Percentiles rank a stretch among this genome's conserved stretches.
phyloP scores from a whole-genome alignment of 2,888 invertebrate genomes.

The Tanypteryx hageni region DNA sequence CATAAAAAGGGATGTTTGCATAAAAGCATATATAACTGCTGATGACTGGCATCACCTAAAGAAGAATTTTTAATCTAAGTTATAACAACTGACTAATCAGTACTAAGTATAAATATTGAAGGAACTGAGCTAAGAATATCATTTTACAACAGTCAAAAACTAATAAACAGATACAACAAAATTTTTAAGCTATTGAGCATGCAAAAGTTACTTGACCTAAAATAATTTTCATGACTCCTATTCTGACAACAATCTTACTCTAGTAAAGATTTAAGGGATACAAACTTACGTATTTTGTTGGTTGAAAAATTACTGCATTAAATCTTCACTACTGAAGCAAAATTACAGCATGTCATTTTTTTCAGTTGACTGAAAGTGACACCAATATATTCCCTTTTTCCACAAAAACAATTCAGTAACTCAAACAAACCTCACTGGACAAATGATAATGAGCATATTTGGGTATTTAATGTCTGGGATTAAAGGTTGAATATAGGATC shows the following conservation, averaged over 20 bases:
- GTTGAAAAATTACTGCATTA: neutral
- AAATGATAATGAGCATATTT: neutral
- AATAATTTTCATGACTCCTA: neutral
- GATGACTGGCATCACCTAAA: neutral
- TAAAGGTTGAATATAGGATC: neutral
- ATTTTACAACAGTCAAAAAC: neutral
- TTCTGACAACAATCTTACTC: neutral
- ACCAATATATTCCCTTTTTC: neutral
- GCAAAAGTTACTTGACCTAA: slow-evolving; percentile 39
- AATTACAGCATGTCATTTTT: neutral
- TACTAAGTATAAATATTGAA: neutral
- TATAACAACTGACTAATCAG: neutral
- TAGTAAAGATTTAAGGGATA: neutral
- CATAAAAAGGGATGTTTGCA: neutral
- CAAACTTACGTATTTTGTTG: slow-evolving; percentile 16
- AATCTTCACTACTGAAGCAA: neutral
- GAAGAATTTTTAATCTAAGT: slow-evolving; percentile 7
- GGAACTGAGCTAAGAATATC: neutral
- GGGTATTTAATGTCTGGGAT: neutral
- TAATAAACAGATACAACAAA: slow-evolving; percentile 16
- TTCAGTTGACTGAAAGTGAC: neutral
- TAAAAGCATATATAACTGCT: neutral
- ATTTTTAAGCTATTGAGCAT: slow-evolving; percentile 14
- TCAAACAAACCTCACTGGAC: neutral
- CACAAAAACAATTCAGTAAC: neutral